A percentile compares a stretch with the other conserved stretches of the same genome.
Conservation (phyloP, 2,113 vertebrate genomes). For the Platysternon megacephalum region DNA sequence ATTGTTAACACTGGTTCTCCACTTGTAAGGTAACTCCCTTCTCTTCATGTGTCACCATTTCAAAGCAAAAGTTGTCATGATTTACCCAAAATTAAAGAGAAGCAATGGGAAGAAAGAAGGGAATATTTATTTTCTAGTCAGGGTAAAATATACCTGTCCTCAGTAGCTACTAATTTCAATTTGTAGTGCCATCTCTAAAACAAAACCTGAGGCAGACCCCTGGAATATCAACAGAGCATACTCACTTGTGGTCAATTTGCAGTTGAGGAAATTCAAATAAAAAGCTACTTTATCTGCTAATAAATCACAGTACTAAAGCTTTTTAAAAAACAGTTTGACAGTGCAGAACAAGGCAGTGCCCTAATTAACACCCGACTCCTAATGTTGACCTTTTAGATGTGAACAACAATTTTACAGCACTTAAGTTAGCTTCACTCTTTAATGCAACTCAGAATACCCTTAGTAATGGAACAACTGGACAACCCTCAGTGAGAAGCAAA, state of each 20-base stretch:
- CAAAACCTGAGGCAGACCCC: background rate
- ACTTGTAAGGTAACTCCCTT: too few species aligned
- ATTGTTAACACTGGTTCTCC: too few species aligned
- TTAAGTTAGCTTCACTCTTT: conserved; percentile 47
- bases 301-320: background rate
- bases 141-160: background rate
- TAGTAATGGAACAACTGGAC: conserved; percentile 61
- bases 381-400: conserved; percentile 46
- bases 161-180: fast-evolving
- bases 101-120: background rate
- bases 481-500: conserved; percentile 55
- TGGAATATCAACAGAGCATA: background rate
- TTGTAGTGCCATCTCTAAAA: background rate
- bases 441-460: conserved; percentile 7
- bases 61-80: too few species aligned
- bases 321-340: background rate
- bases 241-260: background rate
- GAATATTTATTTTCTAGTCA: background rate
- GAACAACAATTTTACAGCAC: conserved; percentile 47
- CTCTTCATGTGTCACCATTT: too few species aligned
- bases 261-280: conserved; percentile 26
- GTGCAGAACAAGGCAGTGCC: background rate
- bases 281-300: background rate
- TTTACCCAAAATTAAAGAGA: background rate
- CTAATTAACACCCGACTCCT: background rate